Percentiles rank a stretch among this genome's conserved stretches.
These are phyloP conservation scores for Epinephelus malabaricus DNA, from an alignment of 2,797 vertebrate species.

Conservation along the genomic window DNA sequence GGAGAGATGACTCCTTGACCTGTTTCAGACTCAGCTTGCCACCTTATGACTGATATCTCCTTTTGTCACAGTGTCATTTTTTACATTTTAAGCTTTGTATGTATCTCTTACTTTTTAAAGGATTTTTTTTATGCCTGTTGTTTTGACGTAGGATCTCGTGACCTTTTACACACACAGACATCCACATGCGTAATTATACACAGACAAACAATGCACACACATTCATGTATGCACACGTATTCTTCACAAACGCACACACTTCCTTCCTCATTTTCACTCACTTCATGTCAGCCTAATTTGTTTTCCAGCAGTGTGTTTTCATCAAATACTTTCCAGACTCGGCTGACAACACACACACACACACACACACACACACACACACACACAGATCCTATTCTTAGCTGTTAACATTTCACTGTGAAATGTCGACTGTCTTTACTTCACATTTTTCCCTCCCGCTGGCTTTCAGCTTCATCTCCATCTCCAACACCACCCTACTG, in stretches of 20 bases:
- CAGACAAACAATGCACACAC: neutral
- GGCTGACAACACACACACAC: conserved; percentile 17
- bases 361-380: neutral
- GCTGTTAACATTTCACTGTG: conserved; percentile 53
- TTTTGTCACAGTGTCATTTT: neutral
- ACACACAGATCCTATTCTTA: conserved; percentile 51
- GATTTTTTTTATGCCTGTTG: neutral
- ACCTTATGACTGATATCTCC: neutral
- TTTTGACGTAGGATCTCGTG: neutral
- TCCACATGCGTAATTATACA: neutral
- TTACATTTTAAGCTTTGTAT: neutral
- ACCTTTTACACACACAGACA: conserved; percentile 5
- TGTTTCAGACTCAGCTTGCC: conserved; percentile 4
- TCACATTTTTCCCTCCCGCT: conserved; percentile 27
- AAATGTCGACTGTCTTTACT: conserved; percentile 47
- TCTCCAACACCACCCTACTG: conserved; percentile 13
- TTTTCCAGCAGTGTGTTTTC: conserved; percentile 55
- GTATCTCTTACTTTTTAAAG: neutral
- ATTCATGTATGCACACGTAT: neutral
- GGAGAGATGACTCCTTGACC: neutral
- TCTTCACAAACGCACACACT: conserved; percentile 18
- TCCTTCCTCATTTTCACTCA: conserved; percentile 49
- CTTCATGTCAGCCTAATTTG: conserved; percentile 31
- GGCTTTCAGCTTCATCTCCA: conserved; percentile 23
- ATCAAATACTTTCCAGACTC: conserved; percentile 52